Conservation (phyloP, 2,888 invertebrate species). For the Schrankia costaestrigalis region DNA sequence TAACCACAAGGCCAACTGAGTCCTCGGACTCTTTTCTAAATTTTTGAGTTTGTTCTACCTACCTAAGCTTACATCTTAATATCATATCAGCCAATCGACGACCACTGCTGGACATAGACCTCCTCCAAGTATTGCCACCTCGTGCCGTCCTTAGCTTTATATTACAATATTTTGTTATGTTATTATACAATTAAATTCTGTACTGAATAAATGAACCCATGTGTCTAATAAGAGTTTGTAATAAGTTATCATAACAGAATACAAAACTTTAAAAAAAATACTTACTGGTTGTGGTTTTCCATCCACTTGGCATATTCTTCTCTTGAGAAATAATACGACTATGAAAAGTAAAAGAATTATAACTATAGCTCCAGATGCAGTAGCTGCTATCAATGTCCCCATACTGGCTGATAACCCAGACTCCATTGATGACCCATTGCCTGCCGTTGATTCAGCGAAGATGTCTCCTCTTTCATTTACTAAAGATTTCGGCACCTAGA, state of each 20-base stretch:
- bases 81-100: too few species aligned
- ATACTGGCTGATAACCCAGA: constrained; percentile 41
- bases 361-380: constrained; percentile 52
- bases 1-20: too few species aligned
- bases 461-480: constrained; percentile 41
- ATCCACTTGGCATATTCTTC: constrained; percentile 58
- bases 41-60: too few species aligned
- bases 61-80: too few species aligned
- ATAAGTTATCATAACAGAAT: too few species aligned
- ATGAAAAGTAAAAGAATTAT: constrained; percentile 46
- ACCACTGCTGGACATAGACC: too few species aligned
- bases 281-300: constrained; percentile 71
- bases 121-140: too few species aligned
- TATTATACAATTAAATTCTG: too few species aligned
- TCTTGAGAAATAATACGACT: constrained; percentile 56
- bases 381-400: constrained; percentile 45
- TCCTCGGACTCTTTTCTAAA: too few species aligned
- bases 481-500: constrained; percentile 53
- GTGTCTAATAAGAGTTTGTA: not conserved
- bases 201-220: too few species aligned
- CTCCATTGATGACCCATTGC: constrained; percentile 37
- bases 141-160: too few species aligned
- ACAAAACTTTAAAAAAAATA: constrained; percentile 7
- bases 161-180: too few species aligned
- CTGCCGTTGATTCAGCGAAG: constrained; percentile 40